These are phyloP conservation scores for Mesocricetus auratus DNA, from an alignment of 2,113 vertebrate genomes.

Conservation along the genomic window DNA sequence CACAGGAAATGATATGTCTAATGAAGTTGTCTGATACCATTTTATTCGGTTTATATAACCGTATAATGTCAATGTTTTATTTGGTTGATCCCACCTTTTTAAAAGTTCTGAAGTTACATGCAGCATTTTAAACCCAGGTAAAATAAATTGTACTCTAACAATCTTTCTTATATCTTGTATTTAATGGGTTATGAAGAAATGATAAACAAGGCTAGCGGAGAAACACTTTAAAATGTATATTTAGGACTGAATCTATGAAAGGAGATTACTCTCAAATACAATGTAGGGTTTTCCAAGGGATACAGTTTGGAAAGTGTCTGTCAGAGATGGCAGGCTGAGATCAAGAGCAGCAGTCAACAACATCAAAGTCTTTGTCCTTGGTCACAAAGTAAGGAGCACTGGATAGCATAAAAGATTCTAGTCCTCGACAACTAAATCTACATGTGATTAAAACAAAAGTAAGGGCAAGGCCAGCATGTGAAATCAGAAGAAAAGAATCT, in stretches of 20 bases:
- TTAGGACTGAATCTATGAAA: conserved; percentile 2
- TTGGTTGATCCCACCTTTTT: neutral
- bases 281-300: conserved; percentile 19
- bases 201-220: neutral
- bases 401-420: neutral
- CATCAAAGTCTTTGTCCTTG: conserved; percentile 50
- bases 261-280: neutral
- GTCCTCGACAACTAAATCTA: conserved; percentile 40
- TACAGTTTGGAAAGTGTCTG: neutral
- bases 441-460: conserved; percentile 17
- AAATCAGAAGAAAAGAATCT: conserved; percentile 52
- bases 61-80: neutral
- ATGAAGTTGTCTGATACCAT: neutral
- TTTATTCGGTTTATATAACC: neutral
- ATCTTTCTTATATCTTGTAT: neutral
- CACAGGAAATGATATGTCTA: neutral
- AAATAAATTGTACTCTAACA: neutral
- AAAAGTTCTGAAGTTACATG: neutral
- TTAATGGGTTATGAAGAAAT: neutral
- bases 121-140: neutral
- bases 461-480: conserved; percentile 36
- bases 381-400: conserved; percentile 9
- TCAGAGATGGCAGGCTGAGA: neutral
- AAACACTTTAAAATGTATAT: neutral
- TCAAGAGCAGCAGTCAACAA: neutral